phyloP scores from a whole-genome alignment of 2,888 invertebrate genomes.

The Agriopis leucophaearia region DNA sequence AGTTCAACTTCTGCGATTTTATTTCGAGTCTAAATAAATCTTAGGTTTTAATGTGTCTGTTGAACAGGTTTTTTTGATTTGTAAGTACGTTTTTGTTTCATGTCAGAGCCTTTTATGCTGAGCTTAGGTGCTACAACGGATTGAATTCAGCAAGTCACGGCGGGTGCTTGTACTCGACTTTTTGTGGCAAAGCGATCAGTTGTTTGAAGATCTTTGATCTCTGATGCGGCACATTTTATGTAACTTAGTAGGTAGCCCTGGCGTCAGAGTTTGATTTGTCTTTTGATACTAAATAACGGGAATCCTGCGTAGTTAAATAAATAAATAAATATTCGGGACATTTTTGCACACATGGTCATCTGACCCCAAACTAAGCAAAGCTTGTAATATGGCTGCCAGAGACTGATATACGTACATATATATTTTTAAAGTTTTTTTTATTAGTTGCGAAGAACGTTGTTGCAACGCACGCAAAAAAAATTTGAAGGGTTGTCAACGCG shows the following conservation, averaged over 20 bases:
- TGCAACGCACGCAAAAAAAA: too few species aligned
- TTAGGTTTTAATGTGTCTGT: constrained; percentile 4
- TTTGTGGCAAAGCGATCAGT: constrained; percentile 19
- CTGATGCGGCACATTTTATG: background rate
- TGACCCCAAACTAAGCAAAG: too few species aligned
- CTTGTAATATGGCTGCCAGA: too few species aligned
- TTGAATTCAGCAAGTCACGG: constrained; percentile 15
- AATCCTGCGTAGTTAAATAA: too few species aligned
- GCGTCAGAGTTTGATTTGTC: background rate
- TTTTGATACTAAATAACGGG: too few species aligned
- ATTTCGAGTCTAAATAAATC: background rate
- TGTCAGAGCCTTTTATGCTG: constrained; percentile 5
- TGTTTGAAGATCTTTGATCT: constrained; percentile 23
- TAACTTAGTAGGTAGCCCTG: background rate
- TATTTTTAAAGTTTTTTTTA: too few species aligned
- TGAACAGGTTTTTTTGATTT: background rate
- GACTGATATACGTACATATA: too few species aligned
- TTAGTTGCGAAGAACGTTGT: too few species aligned
- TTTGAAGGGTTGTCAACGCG: too few species aligned
- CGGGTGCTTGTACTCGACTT: constrained; percentile 16
- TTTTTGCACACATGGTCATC: too few species aligned
- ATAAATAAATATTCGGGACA: too few species aligned
- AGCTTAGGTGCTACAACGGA: constrained; percentile 3
- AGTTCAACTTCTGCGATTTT: background rate
- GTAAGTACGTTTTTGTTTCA: constrained; percentile 17